phyloP scores from a whole-genome alignment of 2,888 invertebrate genomes.

The Meta bourneti region DNA sequence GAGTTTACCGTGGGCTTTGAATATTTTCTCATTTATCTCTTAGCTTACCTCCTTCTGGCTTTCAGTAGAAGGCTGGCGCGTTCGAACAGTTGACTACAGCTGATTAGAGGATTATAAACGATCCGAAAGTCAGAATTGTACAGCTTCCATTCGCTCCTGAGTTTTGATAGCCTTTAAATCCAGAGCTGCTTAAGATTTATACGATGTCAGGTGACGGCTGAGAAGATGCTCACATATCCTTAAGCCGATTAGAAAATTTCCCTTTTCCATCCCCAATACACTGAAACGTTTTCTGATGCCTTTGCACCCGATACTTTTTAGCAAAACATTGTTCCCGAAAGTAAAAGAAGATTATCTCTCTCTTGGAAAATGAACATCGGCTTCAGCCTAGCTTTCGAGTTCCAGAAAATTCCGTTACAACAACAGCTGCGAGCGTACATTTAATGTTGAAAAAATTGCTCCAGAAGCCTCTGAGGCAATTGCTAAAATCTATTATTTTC shows the following conservation, averaged over 20 bases:
- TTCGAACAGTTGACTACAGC: neutral
- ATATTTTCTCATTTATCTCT: neutral
- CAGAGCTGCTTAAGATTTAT: neutral
- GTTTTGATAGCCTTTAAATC: neutral
- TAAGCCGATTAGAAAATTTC: neutral
- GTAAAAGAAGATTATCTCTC: neutral
- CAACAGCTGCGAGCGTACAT: constrained; percentile 5
- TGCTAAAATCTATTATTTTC: constrained; percentile 41
- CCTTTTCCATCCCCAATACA: neutral
- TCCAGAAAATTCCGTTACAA: neutral
- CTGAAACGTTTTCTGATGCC: neutral
- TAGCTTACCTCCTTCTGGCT: neutral
- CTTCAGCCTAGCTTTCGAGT: neutral
- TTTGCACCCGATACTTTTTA: too few relatives aligned
- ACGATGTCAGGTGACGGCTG: neutral
- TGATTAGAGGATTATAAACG: neutral
- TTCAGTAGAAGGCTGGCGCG: neutral
- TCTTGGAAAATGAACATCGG: neutral
- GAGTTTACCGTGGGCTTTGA: neutral
- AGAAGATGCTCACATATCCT: too few relatives aligned
- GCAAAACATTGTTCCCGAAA: too few relatives aligned
- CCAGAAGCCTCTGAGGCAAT: neutral
- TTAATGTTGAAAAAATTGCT: constrained; percentile 21
- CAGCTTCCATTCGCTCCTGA: neutral
- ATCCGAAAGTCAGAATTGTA: too few relatives aligned